Evolutionary conservation across 2,113 vertebrate species (phyloP).

Genomic region (Equus quagga): DNA sequence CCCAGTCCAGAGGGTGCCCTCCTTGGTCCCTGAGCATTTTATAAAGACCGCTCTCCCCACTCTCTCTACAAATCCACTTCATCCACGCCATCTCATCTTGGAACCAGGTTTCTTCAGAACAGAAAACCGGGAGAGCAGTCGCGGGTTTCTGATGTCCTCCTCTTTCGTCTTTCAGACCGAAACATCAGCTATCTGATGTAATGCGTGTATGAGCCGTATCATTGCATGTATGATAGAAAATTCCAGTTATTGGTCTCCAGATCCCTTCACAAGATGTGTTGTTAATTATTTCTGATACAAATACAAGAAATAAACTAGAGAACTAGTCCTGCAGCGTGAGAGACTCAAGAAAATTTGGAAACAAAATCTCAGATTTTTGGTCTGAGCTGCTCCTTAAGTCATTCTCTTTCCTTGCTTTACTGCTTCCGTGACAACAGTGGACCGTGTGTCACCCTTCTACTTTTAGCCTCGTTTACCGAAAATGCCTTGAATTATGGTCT

Average conservation of each 20-base stretch:
- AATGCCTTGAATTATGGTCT: neutral
- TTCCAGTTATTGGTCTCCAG: neutral
- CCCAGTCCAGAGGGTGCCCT: neutral
- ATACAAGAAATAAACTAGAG: neutral
- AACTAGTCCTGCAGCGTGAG: neutral
- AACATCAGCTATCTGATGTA: neutral
- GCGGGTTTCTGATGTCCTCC: neutral
- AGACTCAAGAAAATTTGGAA: neutral
- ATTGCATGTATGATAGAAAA: neutral
- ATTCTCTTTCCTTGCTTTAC: neutral
- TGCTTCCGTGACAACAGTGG: neutral
- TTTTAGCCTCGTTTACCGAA: conserved; percentile 11
- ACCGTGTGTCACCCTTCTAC: neutral
- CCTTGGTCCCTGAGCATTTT: neutral
- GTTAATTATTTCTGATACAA: neutral
- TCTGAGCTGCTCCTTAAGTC: neutral
- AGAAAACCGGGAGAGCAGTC: conserved; percentile 41
- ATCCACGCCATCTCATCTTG: conserved; percentile 17
- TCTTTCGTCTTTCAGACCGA: neutral
- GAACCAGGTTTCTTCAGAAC: neutral
- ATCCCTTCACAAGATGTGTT: neutral
- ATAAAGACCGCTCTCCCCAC: neutral
- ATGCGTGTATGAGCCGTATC: neutral
- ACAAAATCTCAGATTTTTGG: neutral
- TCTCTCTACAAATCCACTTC: conserved; percentile 6